These are phyloP conservation scores for Chaetodon auriga DNA, from an alignment of 2,113 vertebrate species.

Conservation along the genomic window DNA sequence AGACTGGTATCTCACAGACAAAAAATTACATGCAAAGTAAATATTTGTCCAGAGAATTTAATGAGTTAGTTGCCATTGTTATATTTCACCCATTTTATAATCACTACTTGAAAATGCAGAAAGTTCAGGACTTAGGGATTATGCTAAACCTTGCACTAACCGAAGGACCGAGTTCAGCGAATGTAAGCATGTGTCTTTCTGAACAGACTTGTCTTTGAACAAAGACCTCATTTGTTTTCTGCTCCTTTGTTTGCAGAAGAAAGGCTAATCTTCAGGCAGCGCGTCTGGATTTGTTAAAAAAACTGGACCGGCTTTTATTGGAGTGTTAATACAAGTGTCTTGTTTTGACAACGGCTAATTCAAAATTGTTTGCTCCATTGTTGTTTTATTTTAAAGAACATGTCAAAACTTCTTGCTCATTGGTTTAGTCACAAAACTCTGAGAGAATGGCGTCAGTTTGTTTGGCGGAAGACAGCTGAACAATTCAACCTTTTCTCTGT, in stretches of 20 bases:
- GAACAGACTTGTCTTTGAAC: conserved; percentile 45
- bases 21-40: background rate
- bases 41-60: conserved; percentile 9
- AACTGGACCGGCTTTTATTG: conserved; percentile 33
- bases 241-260: conserved; percentile 60
- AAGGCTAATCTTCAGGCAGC: conserved; percentile 38
- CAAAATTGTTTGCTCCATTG: conserved; percentile 23
- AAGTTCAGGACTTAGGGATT: conserved; percentile 29
- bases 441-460: background rate
- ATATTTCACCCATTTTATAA: conserved; percentile 19
- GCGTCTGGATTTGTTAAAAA: conserved; percentile 19
- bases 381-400: conserved; percentile 31
- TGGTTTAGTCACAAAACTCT: background rate
- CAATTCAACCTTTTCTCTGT: conserved; percentile 46
- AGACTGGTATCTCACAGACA: background rate
- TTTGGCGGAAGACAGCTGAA: background rate
- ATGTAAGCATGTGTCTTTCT: conserved; percentile 24
- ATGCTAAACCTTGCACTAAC: conserved; percentile 5
- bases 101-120: conserved; percentile 18
- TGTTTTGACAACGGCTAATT: conserved; percentile 51
- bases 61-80: background rate
- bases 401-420: conserved; percentile 19
- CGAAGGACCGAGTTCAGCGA: background rate
- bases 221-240: conserved; percentile 47
- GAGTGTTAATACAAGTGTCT: conserved; percentile 21